phyloP scores from a whole-genome alignment of 2,797 vertebrate species.

The Xiphorhynchus erythropygius region DNA sequence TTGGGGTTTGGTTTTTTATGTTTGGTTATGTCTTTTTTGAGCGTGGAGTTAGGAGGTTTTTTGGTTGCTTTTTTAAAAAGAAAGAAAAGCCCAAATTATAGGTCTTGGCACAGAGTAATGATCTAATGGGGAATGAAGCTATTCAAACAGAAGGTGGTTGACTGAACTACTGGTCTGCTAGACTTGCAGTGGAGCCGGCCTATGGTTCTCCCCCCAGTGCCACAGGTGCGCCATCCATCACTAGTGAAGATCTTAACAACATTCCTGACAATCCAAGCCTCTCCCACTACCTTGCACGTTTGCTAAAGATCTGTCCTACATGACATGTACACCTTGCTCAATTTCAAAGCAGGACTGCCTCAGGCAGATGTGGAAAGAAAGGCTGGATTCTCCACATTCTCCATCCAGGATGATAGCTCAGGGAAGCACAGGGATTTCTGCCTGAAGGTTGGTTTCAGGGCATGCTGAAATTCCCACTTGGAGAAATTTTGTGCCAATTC shows the following conservation, averaged over 20 bases:
- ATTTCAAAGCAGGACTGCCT: not conserved
- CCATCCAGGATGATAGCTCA: not conserved
- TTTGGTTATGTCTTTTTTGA: not conserved
- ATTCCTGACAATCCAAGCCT: not conserved
- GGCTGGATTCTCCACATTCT: not conserved
- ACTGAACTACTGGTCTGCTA: not conserved
- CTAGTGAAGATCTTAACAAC: not conserved
- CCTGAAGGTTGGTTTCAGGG: not conserved
- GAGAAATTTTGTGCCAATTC: not conserved
- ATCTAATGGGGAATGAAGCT: not conserved
- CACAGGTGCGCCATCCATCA: not conserved
- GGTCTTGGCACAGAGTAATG: not conserved
- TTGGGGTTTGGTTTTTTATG: fast-evolving
- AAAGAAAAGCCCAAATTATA: not conserved
- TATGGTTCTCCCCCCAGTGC: fast-evolving
- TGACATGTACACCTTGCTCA: fast-evolving
- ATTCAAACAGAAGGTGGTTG: not conserved
- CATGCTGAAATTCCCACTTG: not conserved
- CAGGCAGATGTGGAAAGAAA: not conserved
- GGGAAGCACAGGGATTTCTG: not conserved
- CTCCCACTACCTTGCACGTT: not conserved
- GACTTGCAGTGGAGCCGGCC: not conserved
- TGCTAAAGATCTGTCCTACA: not conserved
- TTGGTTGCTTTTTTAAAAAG: no score
- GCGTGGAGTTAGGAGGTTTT: not conserved